Evolutionary conservation across 2,797 vertebrate species (phyloP), one percentile per base, ranked within the genome.

Genomic region (Chaenodraco wilsoni): DNA sequence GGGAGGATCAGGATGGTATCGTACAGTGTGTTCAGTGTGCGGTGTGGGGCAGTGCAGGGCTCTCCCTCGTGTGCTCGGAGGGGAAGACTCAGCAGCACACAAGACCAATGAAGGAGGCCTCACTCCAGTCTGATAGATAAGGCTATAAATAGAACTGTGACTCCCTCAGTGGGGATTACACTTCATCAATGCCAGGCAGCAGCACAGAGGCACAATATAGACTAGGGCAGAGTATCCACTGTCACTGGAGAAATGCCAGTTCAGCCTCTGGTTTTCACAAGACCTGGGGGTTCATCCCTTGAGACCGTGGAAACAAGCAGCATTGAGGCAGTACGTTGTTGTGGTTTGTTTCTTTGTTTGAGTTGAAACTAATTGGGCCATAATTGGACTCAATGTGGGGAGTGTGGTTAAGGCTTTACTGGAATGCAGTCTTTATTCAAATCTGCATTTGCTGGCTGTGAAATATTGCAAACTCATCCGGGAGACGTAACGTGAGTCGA

Each of bases 131-230:
- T 88, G 80, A 90, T 86, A 80, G 89, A 90, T 84, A 57, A 75
- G 57, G 76, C 90, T 93, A 90, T 91, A 93, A 94, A 93, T 92
- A 91, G 77, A 70, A 9, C 54, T 59, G 79, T 54, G 56, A 84
- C 84, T 88, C 89, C 84, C 87, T 40, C 81, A 87, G 83, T 67
- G 83, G 84, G 88, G 88, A 89, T 91, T 89, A 87, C 85, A 74
- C 87, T 91, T 83, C 85, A 84, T 93, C 89, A 89, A 73, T 87
- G 91, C 85, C 88, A 84, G 84, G 77, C 83, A 72, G 87, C 51
- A 27, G 87, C 69, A 51, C 81, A 23, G 37, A 76, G 65, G 65
- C 71, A 62, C 83, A 79, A 76, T 71, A 63, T 54, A 51, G 68
- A 63, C 52, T 7, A 41, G 69, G 62, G 65, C 62, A 21, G 67